A percentile compares a stretch with the other conserved stretches of the same genome.
Conservation (phyloP, 1,140 invertebrate genomes). For the Penaeus japonicus region DNA sequence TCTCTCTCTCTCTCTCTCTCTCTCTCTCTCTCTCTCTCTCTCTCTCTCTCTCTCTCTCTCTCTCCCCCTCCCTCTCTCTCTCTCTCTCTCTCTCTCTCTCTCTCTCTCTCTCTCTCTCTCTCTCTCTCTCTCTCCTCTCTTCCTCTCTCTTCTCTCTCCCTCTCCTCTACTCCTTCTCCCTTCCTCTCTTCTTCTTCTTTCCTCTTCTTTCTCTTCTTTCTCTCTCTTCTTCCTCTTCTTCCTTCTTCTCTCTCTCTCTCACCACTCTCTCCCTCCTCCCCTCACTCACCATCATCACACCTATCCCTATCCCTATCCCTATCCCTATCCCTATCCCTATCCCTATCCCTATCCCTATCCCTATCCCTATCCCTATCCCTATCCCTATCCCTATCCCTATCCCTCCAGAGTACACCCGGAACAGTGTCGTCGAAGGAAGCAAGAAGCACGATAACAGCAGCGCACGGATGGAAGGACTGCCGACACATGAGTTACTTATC, state of each 20-base stretch:
- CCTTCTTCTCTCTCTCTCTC: neutral
- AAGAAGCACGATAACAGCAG: too few relatives aligned
- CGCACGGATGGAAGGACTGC: too few relatives aligned
- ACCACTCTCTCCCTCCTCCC: neutral
- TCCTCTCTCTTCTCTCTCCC: neutral
- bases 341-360: too few relatives aligned
- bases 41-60: neutral
- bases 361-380: neutral
- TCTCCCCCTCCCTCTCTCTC: neutral
- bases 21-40: neutral
- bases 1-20: neutral
- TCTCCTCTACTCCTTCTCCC: neutral
- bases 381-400: neutral
- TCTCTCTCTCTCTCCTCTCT: neutral
- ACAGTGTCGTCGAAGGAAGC: too few relatives aligned
- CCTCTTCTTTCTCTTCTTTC: neutral
- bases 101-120: neutral
- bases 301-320: neutral
- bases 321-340: neutral
- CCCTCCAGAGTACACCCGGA: neutral
- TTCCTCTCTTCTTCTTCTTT: neutral
- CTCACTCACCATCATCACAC: neutral
- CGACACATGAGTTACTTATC: too few relatives aligned
- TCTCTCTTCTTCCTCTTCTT: neutral
- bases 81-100: neutral